Evolutionary conservation across 1,140 invertebrate genomes (phyloP), one percentile per base, ranked within the genome.

Genomic region (Cyrtorhinus lividipennis): DNA sequence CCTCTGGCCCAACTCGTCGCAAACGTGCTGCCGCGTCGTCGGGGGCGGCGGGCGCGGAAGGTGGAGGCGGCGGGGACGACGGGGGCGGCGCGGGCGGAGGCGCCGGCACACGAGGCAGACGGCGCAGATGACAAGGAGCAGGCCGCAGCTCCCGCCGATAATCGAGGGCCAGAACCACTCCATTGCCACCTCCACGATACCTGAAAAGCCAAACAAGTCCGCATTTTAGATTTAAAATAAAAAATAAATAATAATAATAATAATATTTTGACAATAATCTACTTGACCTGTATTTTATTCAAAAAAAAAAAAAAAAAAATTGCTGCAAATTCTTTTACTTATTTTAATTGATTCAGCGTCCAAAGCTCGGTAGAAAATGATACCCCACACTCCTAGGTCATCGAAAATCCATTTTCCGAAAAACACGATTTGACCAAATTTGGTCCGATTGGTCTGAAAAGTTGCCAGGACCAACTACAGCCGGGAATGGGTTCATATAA

Each of bases 1-100:
- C 22, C 77, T 71, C 68, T 78, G 73, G 65, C 77, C 76, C 15
- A 78, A 69, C 62, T 77, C 76, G 67, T 79, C 76, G 69, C 77
- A 78, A 48, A 76, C 72, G 63, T 78, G 75, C 27, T 68, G 67
- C 59, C 66, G 65, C 62, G 24, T 65, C 65, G 27, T 61, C 64
- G 38, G 66, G 64, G 1, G 66, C 62, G 22, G 65, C 46, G 26
- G 64, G 64, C 13, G 64, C 64, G 30, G 73, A 56, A 73, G 66
- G 23, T 73, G 71, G 45, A 71, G 72, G 53, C 76, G 72, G 62
- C 73, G 74, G 48, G 71, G 72, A 57, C 73, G 75, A 53, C 71
- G 74, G 24, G 48, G 58, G 69, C 69, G 2, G 58, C 71, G 72
- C 59, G 76, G 56, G 26, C 70, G 72, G 3, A 70, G 71, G 24